Conservation (phyloP, 1,140 invertebrate species). For the Eumeta japonica region DNA sequence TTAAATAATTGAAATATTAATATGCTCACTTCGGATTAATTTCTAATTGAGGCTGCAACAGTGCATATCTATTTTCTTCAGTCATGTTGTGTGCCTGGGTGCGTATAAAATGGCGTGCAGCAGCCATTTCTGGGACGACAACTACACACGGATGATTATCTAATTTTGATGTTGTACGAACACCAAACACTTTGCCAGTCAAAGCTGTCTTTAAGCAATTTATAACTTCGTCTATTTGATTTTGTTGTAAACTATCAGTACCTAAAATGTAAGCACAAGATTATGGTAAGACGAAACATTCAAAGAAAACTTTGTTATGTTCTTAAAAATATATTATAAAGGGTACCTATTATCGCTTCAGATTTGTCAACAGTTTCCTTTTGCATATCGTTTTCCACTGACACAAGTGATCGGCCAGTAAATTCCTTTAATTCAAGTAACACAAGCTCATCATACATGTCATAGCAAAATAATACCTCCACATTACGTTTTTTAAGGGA, state of each 20-base stretch:
- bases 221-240: conserved; percentile 74
- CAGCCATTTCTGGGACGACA: conserved; percentile 94
- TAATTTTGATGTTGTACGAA: conserved; percentile 80
- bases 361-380: conserved; percentile 57
- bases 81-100: conserved; percentile 82
- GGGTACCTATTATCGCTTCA: conserved; percentile 37
- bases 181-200: conserved; percentile 74
- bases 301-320: conserved; percentile 5
- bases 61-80: conserved; percentile 81
- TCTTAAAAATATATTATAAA: neutral
- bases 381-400: conserved; percentile 93
- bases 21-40: conserved; percentile 81
- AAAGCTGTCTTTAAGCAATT: conserved; percentile 77
- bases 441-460: conserved; percentile 92
- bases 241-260: conserved; percentile 66
- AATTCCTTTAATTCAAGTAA: conserved; percentile 87
- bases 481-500: conserved; percentile 82
- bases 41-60: conserved; percentile 89
- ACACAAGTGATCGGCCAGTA: conserved; percentile 75
- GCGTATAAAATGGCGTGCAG: conserved; percentile 89
- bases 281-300: conserved; percentile 4
- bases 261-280: conserved; percentile 39
- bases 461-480: conserved; percentile 94
- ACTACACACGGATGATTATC: conserved; percentile 91
- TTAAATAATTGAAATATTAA: too few species aligned